A percentile compares a stretch with the other conserved stretches of the same genome.
phyloP scores from a whole-genome alignment of 2,113 vertebrate genomes.

The Etheostoma cragini region DNA sequence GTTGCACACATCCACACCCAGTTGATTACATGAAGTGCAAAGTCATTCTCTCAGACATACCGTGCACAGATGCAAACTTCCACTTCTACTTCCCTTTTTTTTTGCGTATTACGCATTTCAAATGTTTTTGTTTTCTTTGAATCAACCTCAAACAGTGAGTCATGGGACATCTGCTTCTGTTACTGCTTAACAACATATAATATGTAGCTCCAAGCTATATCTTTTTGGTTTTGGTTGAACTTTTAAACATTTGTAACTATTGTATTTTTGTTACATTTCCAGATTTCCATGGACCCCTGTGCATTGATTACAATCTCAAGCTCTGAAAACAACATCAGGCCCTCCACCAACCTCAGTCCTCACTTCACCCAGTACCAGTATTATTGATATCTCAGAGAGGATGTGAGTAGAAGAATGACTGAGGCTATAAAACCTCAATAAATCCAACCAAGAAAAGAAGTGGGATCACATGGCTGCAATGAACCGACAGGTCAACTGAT shows the following conservation, averaged over 20 bases:
- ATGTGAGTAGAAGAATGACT: slow-evolving; percentile 57
- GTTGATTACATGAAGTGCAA: slow-evolving; percentile 33
- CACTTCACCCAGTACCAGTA: slow-evolving; percentile 10
- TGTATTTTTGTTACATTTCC: slow-evolving; percentile 21
- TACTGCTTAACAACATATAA: background rate
- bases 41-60: slow-evolving; percentile 30
- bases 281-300: slow-evolving; percentile 31
- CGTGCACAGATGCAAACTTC: slow-evolving; percentile 37
- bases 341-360: background rate
- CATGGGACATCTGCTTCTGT: background rate
- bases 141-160: slow-evolving; percentile 20
- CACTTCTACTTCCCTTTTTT: slow-evolving; percentile 28
- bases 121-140: background rate
- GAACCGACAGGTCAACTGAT: slow-evolving; percentile 70
- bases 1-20: background rate
- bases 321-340: slow-evolving; percentile 4
- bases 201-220: background rate
- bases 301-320: slow-evolving; percentile 29
- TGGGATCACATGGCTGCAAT: slow-evolving; percentile 54
- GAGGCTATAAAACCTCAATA: slow-evolving; percentile 34
- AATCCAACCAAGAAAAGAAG: slow-evolving; percentile 20
- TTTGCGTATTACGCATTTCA: slow-evolving; percentile 21
- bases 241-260: background rate
- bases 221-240: background rate
- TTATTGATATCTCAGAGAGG: slow-evolving; percentile 25